Evolutionary conservation across 2,888 invertebrate genomes (phyloP), one percentile per base, ranked within the genome.

Genomic region (Papilio protenor): DNA sequence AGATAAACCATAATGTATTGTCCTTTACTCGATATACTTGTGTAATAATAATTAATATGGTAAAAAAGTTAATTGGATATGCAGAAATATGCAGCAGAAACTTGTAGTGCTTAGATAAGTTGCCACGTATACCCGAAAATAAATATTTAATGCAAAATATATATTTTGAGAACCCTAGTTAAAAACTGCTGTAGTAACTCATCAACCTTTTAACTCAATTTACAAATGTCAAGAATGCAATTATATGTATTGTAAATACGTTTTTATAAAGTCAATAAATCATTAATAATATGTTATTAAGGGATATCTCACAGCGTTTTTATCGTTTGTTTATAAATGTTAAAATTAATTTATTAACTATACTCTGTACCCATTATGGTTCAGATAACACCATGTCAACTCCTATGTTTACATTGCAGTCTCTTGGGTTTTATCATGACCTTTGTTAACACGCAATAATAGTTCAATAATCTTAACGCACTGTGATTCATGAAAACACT

Each of bases 381-480:
- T 61, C 49, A 16, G 78, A 78, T 78, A 78, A 76, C 75, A 78
- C 78, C 78, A 78, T 78, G 75, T 78, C 76, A 73, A 66, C 72
- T 64, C 61, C 61, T 74, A 71, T 74, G 49, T 74, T 75, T 71
- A 78, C 70, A 40, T 52, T 47, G 40, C 27, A 5, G n/a, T 49
- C 33, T 74, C 70, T 75, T 75, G 71, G 72, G 75, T 72, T 73
- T 76, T 76, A 76, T 76, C 76, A 45, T 78, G 76, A 76, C 78
- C 78, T 76, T 59, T 73, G 66, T 75, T 69, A 73, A 11, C 21
- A 21, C 21, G 57, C 11, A 69, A 75, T 27, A 40, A 72, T 72
- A n/a, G 47, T 73, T 59, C 73, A 59, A 47, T 66, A 72, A 76
- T 73, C 76, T 76, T 49, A 10, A 72, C 55, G 18, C 52, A 47